These are phyloP conservation scores for Athene cunicularia DNA, from an alignment of 2,113 vertebrate genomes.

Conservation along the genomic window DNA sequence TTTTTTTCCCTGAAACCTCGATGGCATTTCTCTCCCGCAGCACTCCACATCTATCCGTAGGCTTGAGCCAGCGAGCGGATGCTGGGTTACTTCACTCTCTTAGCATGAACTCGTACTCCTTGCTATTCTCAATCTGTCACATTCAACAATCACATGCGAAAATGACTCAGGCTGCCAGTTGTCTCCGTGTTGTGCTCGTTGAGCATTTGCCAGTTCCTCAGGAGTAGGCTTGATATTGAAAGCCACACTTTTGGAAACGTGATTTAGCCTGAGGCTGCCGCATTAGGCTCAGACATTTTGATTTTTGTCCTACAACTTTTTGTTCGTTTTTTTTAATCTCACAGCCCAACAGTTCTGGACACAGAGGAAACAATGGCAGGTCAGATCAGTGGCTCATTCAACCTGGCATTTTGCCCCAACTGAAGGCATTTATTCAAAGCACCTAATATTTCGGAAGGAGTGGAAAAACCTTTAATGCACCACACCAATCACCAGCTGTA, in stretches of 20 bases:
- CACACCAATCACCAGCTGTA: not conserved
- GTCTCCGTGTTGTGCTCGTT: conserved; percentile 15
- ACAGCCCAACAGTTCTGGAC: not conserved
- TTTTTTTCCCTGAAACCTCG: not conserved
- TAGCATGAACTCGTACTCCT: conserved; percentile 53
- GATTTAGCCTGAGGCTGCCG: not conserved
- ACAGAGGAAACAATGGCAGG: not conserved
- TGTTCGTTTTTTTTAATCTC: not conserved
- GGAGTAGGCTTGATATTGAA: conserved; percentile 31
- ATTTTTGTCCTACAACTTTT: not conserved
- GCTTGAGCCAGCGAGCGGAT: not conserved
- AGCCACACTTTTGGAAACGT: not conserved
- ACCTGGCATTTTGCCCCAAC: not conserved
- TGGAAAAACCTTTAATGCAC: not conserved
- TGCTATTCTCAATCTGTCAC: conserved; percentile 65
- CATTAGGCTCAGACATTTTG: not conserved
- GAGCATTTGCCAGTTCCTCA: conserved; percentile 61
- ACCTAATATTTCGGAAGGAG: not conserved
- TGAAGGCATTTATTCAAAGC: not conserved
- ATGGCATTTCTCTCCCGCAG: not conserved
- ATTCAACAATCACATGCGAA: conserved; percentile 52
- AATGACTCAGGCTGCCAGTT: conserved; percentile 59
- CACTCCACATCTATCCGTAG: not conserved
- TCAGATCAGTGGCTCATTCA: not conserved
- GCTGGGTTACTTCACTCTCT: conserved; percentile 28